These are phyloP conservation scores for Ophonus ardosiacus DNA, from an alignment of 2,888 invertebrate genomes.

Conservation along the genomic window DNA sequence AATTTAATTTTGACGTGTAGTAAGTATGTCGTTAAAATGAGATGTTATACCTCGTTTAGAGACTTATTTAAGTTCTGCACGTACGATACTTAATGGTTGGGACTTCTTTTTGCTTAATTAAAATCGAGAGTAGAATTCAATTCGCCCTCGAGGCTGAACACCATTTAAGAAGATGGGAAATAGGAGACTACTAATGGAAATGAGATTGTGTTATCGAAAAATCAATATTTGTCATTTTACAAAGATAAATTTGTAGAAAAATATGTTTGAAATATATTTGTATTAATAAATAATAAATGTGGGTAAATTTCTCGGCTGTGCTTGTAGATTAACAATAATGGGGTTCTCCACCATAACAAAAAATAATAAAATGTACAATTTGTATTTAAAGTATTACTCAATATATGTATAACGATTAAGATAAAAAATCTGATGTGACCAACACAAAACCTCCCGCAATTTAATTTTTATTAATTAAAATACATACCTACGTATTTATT, in stretches of 20 bases:
- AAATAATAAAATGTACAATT: no score
- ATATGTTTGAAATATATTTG: background rate
- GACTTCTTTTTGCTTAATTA: conserved; percentile 39
- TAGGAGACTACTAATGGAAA: background rate
- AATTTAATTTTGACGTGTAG: conserved; percentile 21
- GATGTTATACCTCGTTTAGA: conserved; percentile 31
- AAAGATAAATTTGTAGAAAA: background rate
- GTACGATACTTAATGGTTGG: conserved; percentile 5
- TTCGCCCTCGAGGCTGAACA: conserved; percentile 8
- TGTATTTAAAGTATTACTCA: no score
- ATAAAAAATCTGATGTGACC: no score
- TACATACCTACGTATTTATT: no score
- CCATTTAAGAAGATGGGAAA: background rate
- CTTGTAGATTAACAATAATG: no score
- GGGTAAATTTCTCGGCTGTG: no score
- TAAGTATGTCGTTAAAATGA: conserved; percentile 22
- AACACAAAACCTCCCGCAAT: no score
- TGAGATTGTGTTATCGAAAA: background rate
- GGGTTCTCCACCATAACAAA: no score
- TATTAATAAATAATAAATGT: background rate
- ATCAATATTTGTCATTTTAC: conserved; percentile 8
- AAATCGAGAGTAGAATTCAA: conserved; percentile 50
- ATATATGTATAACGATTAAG: no score
- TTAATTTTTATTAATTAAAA: no score
- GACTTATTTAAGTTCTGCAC: conserved; percentile 19